phyloP scores from a whole-genome alignment of 1,140 invertebrate genomes.

The Anastatus disparis region DNA sequence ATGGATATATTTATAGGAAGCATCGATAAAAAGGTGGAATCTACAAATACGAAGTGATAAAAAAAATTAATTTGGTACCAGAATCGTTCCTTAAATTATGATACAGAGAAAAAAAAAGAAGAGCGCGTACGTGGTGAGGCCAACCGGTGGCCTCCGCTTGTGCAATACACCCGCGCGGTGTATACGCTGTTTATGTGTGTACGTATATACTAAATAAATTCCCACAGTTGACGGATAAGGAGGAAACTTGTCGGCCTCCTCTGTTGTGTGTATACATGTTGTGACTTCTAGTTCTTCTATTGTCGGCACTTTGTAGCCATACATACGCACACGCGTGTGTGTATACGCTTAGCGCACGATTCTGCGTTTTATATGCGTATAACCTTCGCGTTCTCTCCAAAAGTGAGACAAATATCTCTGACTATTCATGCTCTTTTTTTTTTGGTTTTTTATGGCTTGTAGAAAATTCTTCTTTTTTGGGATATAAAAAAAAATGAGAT shows the following conservation, averaged over 20 bases:
- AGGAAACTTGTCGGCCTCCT: constrained; percentile 43
- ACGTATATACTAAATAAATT: no score
- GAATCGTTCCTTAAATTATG: neutral
- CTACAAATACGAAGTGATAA: neutral
- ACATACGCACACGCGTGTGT: no score
- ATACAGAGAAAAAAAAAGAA: constrained; percentile 41
- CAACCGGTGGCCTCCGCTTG: constrained; percentile 47
- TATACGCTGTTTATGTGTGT: no score
- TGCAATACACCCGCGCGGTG: constrained; percentile 40
- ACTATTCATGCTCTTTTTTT: no score
- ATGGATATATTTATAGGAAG: neutral
- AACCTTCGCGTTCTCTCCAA: constrained; percentile 46
- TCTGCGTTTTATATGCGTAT: constrained; percentile 24
- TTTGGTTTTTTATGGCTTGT: no score
- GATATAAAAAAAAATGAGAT: no score
- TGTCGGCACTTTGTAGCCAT: constrained; percentile 37
- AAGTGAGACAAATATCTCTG: no score
- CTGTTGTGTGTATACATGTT: constrained; percentile 2
- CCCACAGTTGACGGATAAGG: constrained; percentile 52
- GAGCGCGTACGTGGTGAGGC: constrained; percentile 46
- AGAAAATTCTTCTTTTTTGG: no score
- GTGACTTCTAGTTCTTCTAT: constrained; percentile 12
- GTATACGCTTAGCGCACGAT: neutral
- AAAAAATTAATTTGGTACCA: constrained; percentile 2
- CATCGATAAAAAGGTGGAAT: neutral